These are phyloP conservation scores for Notarius quadriscutis DNA, from an alignment of 2,113 vertebrate genomes.

Conservation along the genomic window DNA sequence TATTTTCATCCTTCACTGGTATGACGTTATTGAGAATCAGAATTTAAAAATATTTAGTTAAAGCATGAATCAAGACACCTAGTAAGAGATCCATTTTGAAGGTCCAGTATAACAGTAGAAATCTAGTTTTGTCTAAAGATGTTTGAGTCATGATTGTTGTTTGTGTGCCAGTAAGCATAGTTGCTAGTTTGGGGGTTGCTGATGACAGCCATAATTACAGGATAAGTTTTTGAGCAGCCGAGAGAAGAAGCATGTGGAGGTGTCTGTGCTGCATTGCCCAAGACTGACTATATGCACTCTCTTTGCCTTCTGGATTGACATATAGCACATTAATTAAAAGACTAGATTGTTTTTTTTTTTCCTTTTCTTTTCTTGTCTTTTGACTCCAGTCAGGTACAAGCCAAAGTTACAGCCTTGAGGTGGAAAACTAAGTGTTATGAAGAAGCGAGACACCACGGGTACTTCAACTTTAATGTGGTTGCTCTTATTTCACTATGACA, in stretches of 20 bases:
- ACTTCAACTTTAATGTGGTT: constrained; percentile 38
- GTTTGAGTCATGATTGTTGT: constrained; percentile 31
- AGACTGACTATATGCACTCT: constrained; percentile 34
- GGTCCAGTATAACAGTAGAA: constrained; percentile 5
- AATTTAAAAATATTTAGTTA: background rate
- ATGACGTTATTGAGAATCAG: background rate
- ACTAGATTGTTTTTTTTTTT: background rate
- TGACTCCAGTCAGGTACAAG: constrained; percentile 1
- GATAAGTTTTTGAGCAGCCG: constrained; percentile 67
- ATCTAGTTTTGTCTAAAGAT: constrained; percentile 16
- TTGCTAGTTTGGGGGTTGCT: constrained; percentile 64
- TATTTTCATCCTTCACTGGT: background rate
- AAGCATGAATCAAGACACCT: background rate
- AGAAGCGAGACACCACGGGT: constrained; percentile 27
- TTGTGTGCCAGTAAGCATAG: constrained; percentile 69
- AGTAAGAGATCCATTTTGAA: background rate
- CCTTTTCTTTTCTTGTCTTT: background rate
- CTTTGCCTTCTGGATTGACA: background rate
- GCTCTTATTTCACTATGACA: constrained; percentile 18
- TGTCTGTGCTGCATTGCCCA: constrained; percentile 47
- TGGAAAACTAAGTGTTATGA: constrained; percentile 43
- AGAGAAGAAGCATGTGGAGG: constrained; percentile 54
- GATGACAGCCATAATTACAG: constrained; percentile 77
- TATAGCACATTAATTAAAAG: constrained; percentile 12
- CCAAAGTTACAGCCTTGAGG: background rate